Percentiles rank a stretch among this genome's conserved stretches.
Evolutionary conservation across 1,140 invertebrate genomes (phyloP).

Genomic region (Artemia franciscana): DNA sequence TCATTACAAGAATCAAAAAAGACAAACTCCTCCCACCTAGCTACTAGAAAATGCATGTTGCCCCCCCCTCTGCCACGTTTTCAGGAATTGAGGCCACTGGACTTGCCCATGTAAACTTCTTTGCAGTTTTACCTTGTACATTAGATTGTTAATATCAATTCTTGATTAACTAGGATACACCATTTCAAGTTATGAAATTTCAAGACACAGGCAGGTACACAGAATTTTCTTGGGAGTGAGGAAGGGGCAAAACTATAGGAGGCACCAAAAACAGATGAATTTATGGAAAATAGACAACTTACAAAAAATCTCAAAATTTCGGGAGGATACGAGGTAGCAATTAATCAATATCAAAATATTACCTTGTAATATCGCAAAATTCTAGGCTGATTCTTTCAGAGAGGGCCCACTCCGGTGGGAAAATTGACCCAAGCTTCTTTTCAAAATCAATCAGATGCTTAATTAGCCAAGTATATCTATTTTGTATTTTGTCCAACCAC

Average conservation of each 20-base stretch:
- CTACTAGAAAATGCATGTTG: too few species aligned
- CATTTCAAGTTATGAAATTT: too few species aligned
- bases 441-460: slow-evolving; percentile 87
- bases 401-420: slow-evolving; percentile 81
- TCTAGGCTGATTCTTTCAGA: slow-evolving; percentile 77
- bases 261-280: background rate
- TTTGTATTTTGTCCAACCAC: slow-evolving; percentile 88
- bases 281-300: background rate
- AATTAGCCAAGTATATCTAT: slow-evolving; percentile 90
- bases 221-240: too few species aligned
- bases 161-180: too few species aligned
- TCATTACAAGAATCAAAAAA: too few species aligned
- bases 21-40: too few species aligned
- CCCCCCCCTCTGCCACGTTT: too few species aligned
- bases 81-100: too few species aligned
- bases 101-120: too few species aligned
- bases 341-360: background rate
- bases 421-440: slow-evolving; percentile 65
- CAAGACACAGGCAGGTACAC: too few species aligned
- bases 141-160: too few species aligned
- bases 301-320: background rate
- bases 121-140: too few species aligned
- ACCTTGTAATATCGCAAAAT: slow-evolving; percentile 56
- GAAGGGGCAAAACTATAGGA: background rate
- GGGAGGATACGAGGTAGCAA: background rate